Evolutionary conservation across 2,888 invertebrate genomes (phyloP).

Genomic region (Meiosimyza platycephala): DNA sequence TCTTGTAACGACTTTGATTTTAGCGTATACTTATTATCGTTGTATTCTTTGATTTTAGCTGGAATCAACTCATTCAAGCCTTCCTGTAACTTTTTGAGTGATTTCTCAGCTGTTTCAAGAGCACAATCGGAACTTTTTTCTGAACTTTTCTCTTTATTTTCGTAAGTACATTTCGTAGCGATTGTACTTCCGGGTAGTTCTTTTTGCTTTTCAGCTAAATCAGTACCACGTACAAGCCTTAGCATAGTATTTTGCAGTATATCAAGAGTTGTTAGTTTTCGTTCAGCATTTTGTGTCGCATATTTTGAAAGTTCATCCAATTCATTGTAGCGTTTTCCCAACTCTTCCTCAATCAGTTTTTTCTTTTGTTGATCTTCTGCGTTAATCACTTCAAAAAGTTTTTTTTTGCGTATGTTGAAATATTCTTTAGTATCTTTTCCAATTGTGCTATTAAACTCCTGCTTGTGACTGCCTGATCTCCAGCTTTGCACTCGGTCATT

Average conservation of each 20-base stretch:
- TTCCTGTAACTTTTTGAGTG: too few relatives aligned
- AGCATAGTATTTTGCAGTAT: background rate
- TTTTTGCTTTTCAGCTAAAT: background rate
- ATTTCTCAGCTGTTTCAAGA: too few relatives aligned
- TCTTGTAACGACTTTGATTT: too few relatives aligned
- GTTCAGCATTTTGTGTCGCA: too few relatives aligned
- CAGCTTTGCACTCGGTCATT: background rate
- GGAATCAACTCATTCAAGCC: too few relatives aligned
- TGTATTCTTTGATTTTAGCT: too few relatives aligned
- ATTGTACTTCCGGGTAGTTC: too few relatives aligned
- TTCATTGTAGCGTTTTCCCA: slow-evolving; percentile 1
- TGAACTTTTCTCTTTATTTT: too few relatives aligned
- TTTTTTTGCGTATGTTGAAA: slow-evolving; percentile 32
- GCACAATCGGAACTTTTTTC: too few relatives aligned
- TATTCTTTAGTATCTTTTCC: slow-evolving; percentile 35
- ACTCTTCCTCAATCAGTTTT: slow-evolving; percentile 2
- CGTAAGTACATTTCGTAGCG: too few relatives aligned
- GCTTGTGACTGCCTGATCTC: background rate
- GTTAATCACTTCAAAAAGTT: background rate
- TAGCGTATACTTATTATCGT: too few relatives aligned
- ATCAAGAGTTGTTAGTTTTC: background rate
- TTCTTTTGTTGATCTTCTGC: background rate
- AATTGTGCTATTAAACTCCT: background rate
- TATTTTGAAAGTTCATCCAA: too few relatives aligned
- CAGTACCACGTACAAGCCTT: background rate